These are phyloP conservation scores for Equus quagga DNA, from an alignment of 2,113 vertebrate species.

Conservation along the genomic window DNA sequence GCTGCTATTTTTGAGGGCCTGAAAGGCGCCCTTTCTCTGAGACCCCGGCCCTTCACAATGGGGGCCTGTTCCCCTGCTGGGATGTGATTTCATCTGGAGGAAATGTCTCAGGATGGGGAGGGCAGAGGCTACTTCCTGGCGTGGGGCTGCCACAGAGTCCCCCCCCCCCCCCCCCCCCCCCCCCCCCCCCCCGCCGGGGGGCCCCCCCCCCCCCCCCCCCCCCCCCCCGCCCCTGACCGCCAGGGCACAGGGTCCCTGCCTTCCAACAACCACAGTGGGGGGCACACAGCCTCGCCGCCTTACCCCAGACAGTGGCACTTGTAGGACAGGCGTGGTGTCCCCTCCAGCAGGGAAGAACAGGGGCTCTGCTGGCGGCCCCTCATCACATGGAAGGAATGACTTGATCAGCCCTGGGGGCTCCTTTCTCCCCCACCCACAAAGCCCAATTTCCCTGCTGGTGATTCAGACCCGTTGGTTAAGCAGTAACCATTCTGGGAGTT, in stretches of 20 bases:
- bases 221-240: background rate
- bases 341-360: background rate
- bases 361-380: too few species aligned
- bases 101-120: constrained; percentile 62
- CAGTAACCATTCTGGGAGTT: background rate
- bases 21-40: constrained; percentile 79
- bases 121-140: constrained; percentile 60
- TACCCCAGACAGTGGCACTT: background rate
- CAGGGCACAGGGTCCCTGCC: background rate
- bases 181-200: background rate
- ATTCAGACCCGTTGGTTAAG: background rate
- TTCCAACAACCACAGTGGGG: too few species aligned
- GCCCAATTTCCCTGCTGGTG: background rate
- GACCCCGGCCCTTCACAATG: constrained; percentile 80
- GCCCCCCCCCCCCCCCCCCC: background rate
- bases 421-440: background rate
- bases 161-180: background rate
- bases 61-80: constrained; percentile 75
- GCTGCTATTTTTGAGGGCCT: constrained; percentile 79
- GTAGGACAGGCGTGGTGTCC: background rate
- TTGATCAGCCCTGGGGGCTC: background rate
- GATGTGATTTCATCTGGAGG: constrained; percentile 76
- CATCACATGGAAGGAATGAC: background rate
- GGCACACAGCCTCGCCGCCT: background rate
- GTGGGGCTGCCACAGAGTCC: background rate